phyloP scores from a whole-genome alignment of 2,888 invertebrate species.

The Hesperia comma region DNA sequence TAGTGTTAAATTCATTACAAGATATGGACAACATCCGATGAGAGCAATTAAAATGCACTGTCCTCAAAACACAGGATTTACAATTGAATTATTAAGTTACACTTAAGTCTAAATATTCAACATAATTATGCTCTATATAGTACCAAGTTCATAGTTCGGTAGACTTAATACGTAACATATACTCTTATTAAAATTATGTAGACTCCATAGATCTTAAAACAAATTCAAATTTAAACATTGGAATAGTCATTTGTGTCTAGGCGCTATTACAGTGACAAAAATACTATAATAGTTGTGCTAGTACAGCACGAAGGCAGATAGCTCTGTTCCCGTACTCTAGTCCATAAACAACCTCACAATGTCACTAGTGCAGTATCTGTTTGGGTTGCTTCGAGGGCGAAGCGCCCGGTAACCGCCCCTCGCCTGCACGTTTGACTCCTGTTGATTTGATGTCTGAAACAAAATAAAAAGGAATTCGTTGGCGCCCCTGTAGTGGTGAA shows the following conservation, averaged over 20 bases:
- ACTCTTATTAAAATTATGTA: conserved; percentile 25
- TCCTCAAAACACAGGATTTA: conserved; percentile 10
- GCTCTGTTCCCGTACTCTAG: conserved; percentile 44
- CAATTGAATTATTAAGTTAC: conserved; percentile 20
- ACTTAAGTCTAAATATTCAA: conserved; percentile 38
- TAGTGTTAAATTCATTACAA: conserved; percentile 4
- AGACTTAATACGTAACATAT: conserved; percentile 23
- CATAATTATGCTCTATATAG: conserved; percentile 29
- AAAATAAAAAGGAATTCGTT: conserved; percentile 8
- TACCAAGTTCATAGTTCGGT: conserved; percentile 24
- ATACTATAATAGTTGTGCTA: conserved; percentile 34
- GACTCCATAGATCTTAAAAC: conserved; percentile 30
- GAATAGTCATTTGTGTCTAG: conserved; percentile 23
- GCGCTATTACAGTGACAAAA: conserved; percentile 33
- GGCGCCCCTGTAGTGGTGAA: no score
- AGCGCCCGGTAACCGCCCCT: conserved; percentile 74
- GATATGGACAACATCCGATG: not conserved
- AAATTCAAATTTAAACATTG: conserved; percentile 28
- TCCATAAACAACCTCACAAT: conserved; percentile 41
- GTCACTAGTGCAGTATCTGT: conserved; percentile 70
- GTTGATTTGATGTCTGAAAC: conserved; percentile 53
- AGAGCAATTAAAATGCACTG: not conserved
- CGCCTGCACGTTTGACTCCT: conserved; percentile 75
- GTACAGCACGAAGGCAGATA: conserved; percentile 9
- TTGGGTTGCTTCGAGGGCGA: conserved; percentile 80